These are phyloP conservation scores for Penaeus indicus DNA, from an alignment of 1,140 invertebrate species.

Conservation along the genomic window DNA sequence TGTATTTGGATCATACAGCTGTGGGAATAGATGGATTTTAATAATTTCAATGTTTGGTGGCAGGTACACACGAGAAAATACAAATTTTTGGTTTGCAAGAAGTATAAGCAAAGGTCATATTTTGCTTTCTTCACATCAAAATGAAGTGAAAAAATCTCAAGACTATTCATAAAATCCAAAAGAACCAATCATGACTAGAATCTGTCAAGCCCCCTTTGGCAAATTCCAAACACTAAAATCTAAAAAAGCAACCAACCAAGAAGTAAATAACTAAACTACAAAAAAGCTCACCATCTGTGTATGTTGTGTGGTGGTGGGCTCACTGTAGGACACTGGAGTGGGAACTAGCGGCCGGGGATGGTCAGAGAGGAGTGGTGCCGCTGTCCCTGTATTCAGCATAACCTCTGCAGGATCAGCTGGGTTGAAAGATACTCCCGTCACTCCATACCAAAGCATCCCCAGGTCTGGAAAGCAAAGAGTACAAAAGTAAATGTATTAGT, in stretches of 20 bases:
- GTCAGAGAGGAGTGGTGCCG: conserved; percentile 75
- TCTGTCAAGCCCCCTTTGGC: no score
- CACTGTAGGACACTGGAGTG: conserved; percentile 54
- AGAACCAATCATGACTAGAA: no score
- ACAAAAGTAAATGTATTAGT: not conserved
- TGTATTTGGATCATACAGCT: conserved; percentile 67
- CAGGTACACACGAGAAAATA: no score
- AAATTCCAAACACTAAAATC: not conserved
- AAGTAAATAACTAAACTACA: not conserved
- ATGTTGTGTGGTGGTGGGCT: conserved; percentile 67
- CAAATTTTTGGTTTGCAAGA: no score
- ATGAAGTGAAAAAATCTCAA: no score
- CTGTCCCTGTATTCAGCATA: conserved; percentile 74
- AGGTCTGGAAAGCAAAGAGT: conserved; percentile 72
- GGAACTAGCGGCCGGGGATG: conserved; percentile 74
- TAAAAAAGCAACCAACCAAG: not conserved
- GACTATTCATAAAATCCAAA: no score
- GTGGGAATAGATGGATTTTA: conserved; percentile 65
- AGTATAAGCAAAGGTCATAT: no score
- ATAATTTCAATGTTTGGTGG: not conserved
- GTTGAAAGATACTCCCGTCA: conserved; percentile 76
- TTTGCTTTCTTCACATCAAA: no score
- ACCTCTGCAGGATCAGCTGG: conserved; percentile 75
- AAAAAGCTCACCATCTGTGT: conserved; percentile 73
- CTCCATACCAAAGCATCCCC: conserved; percentile 78